Evolutionary conservation across 2,797 vertebrate species (phyloP).

Genomic region (Lacerta bilineata): DNA sequence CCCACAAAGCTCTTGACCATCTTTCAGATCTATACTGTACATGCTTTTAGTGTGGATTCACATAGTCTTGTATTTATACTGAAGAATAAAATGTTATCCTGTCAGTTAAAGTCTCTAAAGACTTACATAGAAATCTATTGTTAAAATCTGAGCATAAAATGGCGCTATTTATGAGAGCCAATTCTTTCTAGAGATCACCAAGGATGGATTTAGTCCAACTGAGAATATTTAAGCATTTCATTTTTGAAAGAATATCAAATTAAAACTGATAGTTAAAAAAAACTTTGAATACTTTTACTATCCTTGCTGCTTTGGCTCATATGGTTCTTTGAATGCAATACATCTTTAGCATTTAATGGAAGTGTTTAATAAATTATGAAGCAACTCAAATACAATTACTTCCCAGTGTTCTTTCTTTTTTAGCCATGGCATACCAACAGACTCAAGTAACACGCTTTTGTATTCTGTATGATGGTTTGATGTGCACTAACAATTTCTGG

Average conservation of each 20-base stretch:
- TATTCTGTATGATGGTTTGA: conserved; percentile 65
- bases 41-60: conserved; percentile 1
- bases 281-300: not conserved
- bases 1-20: not conserved
- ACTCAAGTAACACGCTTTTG: conserved; percentile 78
- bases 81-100: conserved; percentile 11
- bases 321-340: conserved; percentile 63
- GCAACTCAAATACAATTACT: conserved; percentile 86
- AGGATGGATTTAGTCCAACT: not conserved
- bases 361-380: conserved; percentile 90
- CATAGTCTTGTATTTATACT: conserved; percentile 1
- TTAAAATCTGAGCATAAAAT: not conserved
- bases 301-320: conserved; percentile 36
- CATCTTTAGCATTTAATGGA: conserved; percentile 82
- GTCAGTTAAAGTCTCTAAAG: not conserved
- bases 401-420: conserved; percentile 82
- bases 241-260: conserved; percentile 3
- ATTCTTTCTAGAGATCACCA: not conserved
- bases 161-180: not conserved
- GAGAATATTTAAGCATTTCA: not conserved
- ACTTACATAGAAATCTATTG: conserved; percentile 23
- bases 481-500: conserved; percentile 71
- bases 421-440: conserved; percentile 77
- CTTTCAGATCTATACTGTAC: not conserved
- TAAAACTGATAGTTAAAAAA: not conserved